A percentile compares a stretch with the other conserved stretches of the same genome.
phyloP scores from a whole-genome alignment of 2,113 vertebrate species.

The Andinoacara biseriatus region DNA sequence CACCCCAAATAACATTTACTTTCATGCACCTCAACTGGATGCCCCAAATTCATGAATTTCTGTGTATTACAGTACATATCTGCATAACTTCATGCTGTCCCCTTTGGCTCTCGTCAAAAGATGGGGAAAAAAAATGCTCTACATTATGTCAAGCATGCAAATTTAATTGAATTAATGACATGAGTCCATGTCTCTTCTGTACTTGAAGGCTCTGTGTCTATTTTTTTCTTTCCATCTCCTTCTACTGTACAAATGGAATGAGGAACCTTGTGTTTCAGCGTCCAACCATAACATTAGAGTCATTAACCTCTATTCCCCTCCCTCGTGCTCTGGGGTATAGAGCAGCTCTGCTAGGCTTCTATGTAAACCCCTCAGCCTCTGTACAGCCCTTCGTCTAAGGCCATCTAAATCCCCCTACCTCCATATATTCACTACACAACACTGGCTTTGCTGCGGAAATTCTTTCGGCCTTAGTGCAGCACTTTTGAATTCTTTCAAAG shows the following conservation, averaged over 20 bases:
- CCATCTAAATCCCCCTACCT: conserved; percentile 66
- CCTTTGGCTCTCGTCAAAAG: conserved; percentile 77
- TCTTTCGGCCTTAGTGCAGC: conserved; percentile 36
- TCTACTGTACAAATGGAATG: conserved; percentile 68
- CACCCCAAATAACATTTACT: conserved; percentile 83
- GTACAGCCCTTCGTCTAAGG: conserved; percentile 63
- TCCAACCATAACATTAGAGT: conserved; percentile 76
- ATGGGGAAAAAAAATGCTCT: conserved; percentile 69
- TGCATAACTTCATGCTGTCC: conserved; percentile 66
- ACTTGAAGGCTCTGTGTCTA: conserved; percentile 81
- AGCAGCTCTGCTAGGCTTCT: conserved; percentile 61
- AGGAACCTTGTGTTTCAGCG: conserved; percentile 75
- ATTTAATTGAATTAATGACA: conserved; percentile 93
- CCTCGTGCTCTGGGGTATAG: conserved; percentile 66
- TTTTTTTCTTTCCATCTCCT: conserved; percentile 35
- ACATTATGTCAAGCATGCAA: conserved; percentile 86
- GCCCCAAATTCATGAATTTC: conserved; percentile 74
- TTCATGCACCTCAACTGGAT: conserved; percentile 85
- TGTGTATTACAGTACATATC: conserved; percentile 69
- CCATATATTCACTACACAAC: conserved; percentile 55
- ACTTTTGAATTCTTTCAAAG: conserved; percentile 46
- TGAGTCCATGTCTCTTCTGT: conserved; percentile 81
- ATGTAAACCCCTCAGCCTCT: conserved; percentile 62
- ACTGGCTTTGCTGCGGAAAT: conserved; percentile 45
- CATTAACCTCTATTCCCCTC: conserved; percentile 68